Conservation (phyloP, 1,140 invertebrate species). For the Radopholus similis region DNA sequence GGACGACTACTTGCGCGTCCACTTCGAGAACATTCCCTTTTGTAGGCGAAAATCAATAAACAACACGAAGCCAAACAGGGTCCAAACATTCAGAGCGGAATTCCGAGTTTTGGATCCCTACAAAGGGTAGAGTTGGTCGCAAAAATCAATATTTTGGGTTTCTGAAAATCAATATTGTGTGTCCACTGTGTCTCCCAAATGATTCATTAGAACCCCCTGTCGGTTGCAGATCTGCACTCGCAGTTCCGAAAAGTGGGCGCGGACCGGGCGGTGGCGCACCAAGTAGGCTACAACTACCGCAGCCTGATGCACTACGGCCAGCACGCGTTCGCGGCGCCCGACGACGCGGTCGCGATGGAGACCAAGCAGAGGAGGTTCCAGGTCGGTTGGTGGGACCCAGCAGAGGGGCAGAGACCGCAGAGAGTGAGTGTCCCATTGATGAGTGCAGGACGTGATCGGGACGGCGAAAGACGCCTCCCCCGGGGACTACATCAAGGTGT, state of each 20-base stretch:
- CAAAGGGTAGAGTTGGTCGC: too few relatives aligned
- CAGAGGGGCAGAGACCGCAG: neutral
- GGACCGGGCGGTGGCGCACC: conserved; percentile 45
- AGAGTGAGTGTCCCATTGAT: too few relatives aligned
- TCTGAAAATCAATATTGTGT: neutral
- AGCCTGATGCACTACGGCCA: conserved; percentile 55
- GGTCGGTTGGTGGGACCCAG: conserved; percentile 31
- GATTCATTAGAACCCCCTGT: too few relatives aligned
- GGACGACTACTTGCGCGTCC: conserved; percentile 53
- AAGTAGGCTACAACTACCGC: conserved; percentile 50
- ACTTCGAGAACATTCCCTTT: conserved; percentile 54
- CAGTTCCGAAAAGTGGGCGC: conserved; percentile 52
- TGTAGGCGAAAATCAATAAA: neutral
- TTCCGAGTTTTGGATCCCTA: too few relatives aligned
- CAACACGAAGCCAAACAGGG: too few relatives aligned
- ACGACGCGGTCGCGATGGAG: conserved; percentile 39
- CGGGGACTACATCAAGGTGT: conserved; percentile 52
- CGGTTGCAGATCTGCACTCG: conserved; percentile 44
- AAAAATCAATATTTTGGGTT: neutral
- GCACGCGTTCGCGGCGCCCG: conserved; percentile 39
- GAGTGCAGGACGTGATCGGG: conserved; percentile 52
- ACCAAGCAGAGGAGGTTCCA: conserved; percentile 38
- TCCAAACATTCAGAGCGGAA: too few relatives aligned
- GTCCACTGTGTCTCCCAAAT: neutral
- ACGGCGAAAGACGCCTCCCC: conserved; percentile 45